phyloP scores from a whole-genome alignment of 2,888 invertebrate genomes.

The Machimus rusticus region DNA sequence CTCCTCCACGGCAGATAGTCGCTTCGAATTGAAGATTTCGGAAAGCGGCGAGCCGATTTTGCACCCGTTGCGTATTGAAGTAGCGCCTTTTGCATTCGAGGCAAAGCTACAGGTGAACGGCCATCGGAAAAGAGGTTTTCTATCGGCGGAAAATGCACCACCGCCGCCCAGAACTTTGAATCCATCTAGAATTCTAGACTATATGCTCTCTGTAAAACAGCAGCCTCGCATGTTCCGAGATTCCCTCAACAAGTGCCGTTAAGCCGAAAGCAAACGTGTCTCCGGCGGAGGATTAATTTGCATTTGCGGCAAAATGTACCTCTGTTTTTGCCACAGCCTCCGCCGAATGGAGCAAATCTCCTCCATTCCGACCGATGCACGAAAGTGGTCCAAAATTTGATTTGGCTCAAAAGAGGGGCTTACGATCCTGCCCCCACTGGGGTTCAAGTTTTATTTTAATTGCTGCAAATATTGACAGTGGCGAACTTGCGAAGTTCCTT shows the following conservation, averaged over 20 bases:
- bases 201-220: too few species aligned
- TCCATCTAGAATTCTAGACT: not conserved
- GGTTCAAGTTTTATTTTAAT: conserved; percentile 17
- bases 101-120: conserved; percentile 28
- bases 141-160: not conserved
- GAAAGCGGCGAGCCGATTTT: not conserved
- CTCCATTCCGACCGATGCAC: not conserved
- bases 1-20: not conserved
- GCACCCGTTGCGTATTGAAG: not conserved
- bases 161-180: not conserved
- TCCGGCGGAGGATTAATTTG: conserved; percentile 19
- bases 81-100: not conserved
- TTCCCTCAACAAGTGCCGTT: conserved; percentile 25
- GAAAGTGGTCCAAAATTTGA: conserved; percentile 1
- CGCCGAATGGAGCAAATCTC: not conserved
- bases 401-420: not conserved
- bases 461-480: conserved; percentile 25
- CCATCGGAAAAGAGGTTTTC: not conserved
- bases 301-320: not conserved
- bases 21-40: not conserved
- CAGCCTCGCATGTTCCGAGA: not conserved
- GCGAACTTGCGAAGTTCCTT: not conserved
- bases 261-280: not conserved
- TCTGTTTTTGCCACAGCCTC: not conserved
- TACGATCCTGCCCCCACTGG: not conserved